phyloP scores from a whole-genome alignment of 2,797 vertebrate species.

The Oryzias dopingdopingensis region DNA sequence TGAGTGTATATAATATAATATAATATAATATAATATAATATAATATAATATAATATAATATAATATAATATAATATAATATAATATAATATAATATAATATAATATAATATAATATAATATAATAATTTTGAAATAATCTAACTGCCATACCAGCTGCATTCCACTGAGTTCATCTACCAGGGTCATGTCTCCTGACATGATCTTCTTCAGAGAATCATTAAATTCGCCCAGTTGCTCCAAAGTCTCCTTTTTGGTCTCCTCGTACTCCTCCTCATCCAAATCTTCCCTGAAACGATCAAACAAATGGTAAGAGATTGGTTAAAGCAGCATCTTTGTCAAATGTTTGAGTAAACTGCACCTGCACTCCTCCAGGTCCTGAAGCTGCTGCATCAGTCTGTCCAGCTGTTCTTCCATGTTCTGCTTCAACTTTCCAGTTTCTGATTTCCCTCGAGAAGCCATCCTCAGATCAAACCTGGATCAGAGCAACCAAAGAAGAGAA shows the following conservation, averaged over 20 bases:
- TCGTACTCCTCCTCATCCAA: conserved; percentile 94
- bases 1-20: no score
- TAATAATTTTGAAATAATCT: no score
- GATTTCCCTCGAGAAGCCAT: conserved; percentile 97
- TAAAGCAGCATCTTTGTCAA: no score
- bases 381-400: conserved; percentile 97
- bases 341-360: conserved; percentile 69
- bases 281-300: conserved; percentile 82
- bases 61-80: no score
- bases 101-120: no score
- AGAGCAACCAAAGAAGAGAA: background rate
- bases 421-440: conserved; percentile 92
- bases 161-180: conserved; percentile 93
- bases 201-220: conserved; percentile 96
- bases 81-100: no score
- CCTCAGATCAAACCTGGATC: conserved; percentile 24
- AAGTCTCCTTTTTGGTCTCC: conserved; percentile 95
- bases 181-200: conserved; percentile 96
- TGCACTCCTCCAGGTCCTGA: conserved; percentile 96
- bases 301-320: background rate
- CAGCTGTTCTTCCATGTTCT: conserved; percentile 96
- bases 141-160: conserved; percentile 90
- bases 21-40: no score
- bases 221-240: conserved; percentile 95
- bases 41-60: no score